These are phyloP conservation scores for Tiliacea citrago DNA, from an alignment of 2,888 invertebrate species.

Conservation along the genomic window DNA sequence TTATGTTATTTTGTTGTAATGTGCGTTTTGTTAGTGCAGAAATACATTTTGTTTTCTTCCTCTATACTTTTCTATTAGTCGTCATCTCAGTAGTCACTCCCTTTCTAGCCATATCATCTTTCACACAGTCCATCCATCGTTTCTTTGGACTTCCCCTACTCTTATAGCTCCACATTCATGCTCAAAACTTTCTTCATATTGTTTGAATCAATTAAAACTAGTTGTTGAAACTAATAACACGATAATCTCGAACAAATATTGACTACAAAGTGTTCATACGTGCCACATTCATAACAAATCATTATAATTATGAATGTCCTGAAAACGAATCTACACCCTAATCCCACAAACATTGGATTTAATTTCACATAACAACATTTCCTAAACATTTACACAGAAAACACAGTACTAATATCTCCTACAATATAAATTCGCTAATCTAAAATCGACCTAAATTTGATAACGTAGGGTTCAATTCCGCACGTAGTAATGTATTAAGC, in stretches of 20 bases:
- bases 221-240: slow-evolving; percentile 3
- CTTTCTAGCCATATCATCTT: background rate
- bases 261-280: slow-evolving; percentile 9
- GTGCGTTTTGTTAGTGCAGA: too few relatives aligned
- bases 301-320: background rate
- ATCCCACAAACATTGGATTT: background rate
- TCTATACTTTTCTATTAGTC: background rate
- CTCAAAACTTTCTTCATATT: background rate
- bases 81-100: background rate
- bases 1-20: too few relatives aligned
- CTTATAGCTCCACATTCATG: background rate
- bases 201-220: slow-evolving; percentile 1
- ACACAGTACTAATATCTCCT: slow-evolving; percentile 16
- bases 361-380: slow-evolving; percentile 2
- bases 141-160: background rate
- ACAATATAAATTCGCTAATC: slow-evolving; percentile 6
- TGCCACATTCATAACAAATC: background rate
- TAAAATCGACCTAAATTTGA: background rate
- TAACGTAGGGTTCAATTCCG: slow-evolving; percentile 10
- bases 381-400: slow-evolving; percentile 10
- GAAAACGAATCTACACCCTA: background rate
- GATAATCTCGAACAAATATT: slow-evolving; percentile 17
- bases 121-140: background rate
- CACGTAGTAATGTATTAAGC: slow-evolving; percentile 7
- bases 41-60: too few relatives aligned